These are phyloP conservation scores for Loripinus fragilis DNA, from an alignment of 2,888 invertebrate genomes.

Conservation along the genomic window DNA sequence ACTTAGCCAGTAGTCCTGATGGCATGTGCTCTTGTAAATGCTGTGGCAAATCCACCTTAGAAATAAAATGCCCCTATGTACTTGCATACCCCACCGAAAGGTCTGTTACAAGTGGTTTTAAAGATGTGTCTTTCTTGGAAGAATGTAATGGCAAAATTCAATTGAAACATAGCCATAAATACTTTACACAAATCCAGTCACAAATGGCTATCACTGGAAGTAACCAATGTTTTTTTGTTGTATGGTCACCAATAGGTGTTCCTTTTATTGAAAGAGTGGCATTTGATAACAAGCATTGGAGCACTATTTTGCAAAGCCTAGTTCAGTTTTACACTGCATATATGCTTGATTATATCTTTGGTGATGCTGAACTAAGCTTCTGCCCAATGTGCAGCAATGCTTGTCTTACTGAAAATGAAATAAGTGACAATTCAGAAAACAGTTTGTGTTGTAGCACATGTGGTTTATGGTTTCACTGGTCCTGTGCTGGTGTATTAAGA, in stretches of 20 bases:
- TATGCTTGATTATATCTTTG: background rate
- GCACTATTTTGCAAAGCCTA: background rate
- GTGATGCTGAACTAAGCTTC: background rate
- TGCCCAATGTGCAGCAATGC: background rate
- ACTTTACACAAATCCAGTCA: background rate
- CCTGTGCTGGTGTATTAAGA: background rate
- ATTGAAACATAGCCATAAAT: background rate
- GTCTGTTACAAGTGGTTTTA: background rate
- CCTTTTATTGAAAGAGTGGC: background rate
- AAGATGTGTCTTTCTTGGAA: background rate
- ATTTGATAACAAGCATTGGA: background rate
- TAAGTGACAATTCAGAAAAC: background rate
- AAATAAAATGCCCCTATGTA: constrained; percentile 5
- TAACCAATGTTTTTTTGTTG: background rate
- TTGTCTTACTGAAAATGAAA: background rate
- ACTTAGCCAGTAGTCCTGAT: background rate
- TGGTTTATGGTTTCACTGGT: background rate
- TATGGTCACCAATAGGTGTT: background rate
- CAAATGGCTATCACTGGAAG: background rate
- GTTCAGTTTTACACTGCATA: background rate
- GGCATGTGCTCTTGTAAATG: background rate
- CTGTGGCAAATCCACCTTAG: background rate
- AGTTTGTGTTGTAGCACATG: background rate
- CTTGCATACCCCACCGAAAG: background rate
- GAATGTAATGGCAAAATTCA: background rate